Percentiles rank a stretch among this genome's conserved stretches.
phyloP scores from a whole-genome alignment of 2,113 vertebrate species.

The Probosciger aterrimus region DNA sequence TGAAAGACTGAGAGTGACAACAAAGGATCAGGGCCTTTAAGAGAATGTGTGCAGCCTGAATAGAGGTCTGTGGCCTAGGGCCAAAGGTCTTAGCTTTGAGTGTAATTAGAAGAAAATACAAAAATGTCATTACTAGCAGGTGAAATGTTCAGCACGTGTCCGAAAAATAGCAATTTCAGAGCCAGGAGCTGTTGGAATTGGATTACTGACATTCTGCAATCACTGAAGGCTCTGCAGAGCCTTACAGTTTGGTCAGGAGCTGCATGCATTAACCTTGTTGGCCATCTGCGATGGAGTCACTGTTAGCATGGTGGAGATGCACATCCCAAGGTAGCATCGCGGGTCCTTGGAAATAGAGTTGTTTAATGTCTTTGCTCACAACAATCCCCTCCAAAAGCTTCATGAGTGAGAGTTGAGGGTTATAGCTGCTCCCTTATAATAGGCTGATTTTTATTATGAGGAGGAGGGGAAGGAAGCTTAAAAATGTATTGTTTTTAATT shows the following conservation, averaged over 20 bases:
- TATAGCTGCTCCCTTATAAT: background rate
- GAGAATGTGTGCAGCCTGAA: slow-evolving; percentile 81
- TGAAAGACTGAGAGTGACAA: slow-evolving; percentile 79
- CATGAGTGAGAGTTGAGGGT: background rate
- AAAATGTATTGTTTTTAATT: background rate
- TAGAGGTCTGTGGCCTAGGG: slow-evolving; percentile 77
- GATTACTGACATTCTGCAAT: slow-evolving; percentile 70
- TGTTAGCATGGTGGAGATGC: background rate
- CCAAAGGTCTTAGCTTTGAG: slow-evolving; percentile 81
- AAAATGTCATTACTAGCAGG: slow-evolving; percentile 84
- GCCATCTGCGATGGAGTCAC: background rate
- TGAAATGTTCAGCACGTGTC: slow-evolving; percentile 81
- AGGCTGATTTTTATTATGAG: background rate
- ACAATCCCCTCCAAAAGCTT: background rate
- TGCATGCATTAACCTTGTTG: slow-evolving; percentile 32
- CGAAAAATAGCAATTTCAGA: slow-evolving; percentile 77
- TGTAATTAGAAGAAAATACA: slow-evolving; percentile 85
- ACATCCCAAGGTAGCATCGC: background rate
- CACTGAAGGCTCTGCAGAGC: slow-evolving; percentile 21
- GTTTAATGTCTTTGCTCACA: background rate
- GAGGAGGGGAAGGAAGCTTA: background rate
- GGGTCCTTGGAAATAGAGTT: background rate
- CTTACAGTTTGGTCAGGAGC: slow-evolving; percentile 38
- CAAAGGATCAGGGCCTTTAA: slow-evolving; percentile 79
- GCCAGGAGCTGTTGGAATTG: slow-evolving; percentile 71